Evolutionary conservation across 2,113 vertebrate species (phyloP).

Genomic region (Forbesichthys agassizii): DNA sequence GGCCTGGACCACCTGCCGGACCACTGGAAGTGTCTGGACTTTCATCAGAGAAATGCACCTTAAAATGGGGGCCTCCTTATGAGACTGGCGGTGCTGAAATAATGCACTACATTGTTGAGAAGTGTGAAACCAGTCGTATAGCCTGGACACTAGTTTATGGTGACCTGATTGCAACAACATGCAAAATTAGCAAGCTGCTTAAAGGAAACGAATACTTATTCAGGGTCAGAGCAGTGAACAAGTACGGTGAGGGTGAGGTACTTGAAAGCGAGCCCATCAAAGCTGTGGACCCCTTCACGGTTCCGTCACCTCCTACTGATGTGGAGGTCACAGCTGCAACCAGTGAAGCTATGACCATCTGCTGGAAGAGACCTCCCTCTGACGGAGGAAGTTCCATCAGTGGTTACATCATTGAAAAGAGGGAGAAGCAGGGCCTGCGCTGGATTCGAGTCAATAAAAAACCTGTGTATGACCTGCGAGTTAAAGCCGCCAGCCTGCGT

Average conservation of each 20-base stretch:
- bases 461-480: conserved; percentile 92
- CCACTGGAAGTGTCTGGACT: conserved; percentile 87
- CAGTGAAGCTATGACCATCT: conserved; percentile 90
- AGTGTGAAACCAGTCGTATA: conserved; percentile 95
- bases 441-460: conserved; percentile 98
- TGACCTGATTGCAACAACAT: conserved; percentile 89
- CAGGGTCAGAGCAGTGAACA: conserved; percentile 92
- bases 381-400: conserved; percentile 94
- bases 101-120: conserved; percentile 93
- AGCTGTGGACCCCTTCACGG: conserved; percentile 90
- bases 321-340: conserved; percentile 92
- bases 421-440: conserved; percentile 91
- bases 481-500: conserved; percentile 90
- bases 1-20: conserved; percentile 92
- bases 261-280: conserved; percentile 90
- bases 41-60: conserved; percentile 90
- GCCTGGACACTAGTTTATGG: conserved; percentile 91
- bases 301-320: conserved; percentile 86
- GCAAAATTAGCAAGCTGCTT: conserved; percentile 93
- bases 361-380: conserved; percentile 91
- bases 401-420: conserved; percentile 93
- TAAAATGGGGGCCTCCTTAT: conserved; percentile 91
- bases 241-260: conserved; percentile 90
- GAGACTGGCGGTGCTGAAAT: conserved; percentile 96
- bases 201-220: conserved; percentile 98